These are phyloP conservation scores for Hoplias malabaricus DNA, from an alignment of 2,113 vertebrate species.

Conservation along the genomic window DNA sequence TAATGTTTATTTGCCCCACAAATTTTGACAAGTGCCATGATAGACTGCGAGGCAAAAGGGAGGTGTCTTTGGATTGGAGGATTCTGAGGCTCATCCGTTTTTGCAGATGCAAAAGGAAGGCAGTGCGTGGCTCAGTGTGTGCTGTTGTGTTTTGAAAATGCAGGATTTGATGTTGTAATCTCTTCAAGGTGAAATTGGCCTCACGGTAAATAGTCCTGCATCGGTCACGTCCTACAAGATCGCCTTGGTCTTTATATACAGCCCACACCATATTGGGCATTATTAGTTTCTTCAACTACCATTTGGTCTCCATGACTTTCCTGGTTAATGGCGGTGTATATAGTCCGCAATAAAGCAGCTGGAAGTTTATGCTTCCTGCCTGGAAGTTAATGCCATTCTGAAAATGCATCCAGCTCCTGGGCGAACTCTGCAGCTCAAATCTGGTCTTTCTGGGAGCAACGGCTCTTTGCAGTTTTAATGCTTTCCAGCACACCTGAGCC, in stretches of 20 bases:
- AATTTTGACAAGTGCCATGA: constrained; percentile 51
- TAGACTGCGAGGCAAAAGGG: constrained; percentile 20
- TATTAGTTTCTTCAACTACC: background rate
- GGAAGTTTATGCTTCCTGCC: constrained; percentile 1
- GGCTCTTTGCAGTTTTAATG: constrained; percentile 2
- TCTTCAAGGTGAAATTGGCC: background rate
- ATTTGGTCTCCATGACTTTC: background rate
- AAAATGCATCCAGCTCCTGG: background rate
- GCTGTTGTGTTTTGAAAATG: background rate
- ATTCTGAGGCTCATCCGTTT: constrained; percentile 44
- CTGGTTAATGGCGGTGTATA: background rate
- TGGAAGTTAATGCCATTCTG: no score
- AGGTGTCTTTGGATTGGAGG: constrained; percentile 25
- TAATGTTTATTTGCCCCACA: constrained; percentile 47
- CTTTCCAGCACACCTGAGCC: constrained; percentile 4
- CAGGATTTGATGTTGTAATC: background rate
- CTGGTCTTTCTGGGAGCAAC: background rate
- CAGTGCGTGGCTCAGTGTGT: background rate
- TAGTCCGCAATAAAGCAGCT: background rate
- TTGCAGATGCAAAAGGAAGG: background rate
- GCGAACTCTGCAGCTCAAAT: background rate
- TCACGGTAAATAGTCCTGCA: background rate
- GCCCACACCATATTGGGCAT: background rate
- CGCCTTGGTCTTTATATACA: background rate
- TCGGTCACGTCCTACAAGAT: background rate